Evolutionary conservation across 2,797 vertebrate species (phyloP).

Genomic region (Zenarchopterus dispar): DNA sequence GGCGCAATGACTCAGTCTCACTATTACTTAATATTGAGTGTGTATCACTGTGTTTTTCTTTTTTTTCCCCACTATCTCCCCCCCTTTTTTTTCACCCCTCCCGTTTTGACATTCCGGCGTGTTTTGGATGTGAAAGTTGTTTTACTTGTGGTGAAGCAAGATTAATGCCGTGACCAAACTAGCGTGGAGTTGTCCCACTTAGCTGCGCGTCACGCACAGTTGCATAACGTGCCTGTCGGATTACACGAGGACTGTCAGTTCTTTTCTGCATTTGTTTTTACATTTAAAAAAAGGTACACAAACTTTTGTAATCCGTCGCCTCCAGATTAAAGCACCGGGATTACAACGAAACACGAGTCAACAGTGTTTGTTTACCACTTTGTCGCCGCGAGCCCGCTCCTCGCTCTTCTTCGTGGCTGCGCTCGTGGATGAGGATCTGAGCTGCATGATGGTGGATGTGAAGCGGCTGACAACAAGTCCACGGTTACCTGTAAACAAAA

Average conservation of each 20-base stretch:
- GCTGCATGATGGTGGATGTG: slow-evolving; percentile 47
- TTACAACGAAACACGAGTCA: slow-evolving; percentile 38
- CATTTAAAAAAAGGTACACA: slow-evolving; percentile 2
- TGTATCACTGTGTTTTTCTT: too few relatives aligned
- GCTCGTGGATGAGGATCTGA: slow-evolving; percentile 50
- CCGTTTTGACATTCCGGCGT: neutral
- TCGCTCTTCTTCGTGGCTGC: slow-evolving; percentile 45
- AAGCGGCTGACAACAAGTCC: slow-evolving; percentile 10
- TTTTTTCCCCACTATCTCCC: too few relatives aligned
- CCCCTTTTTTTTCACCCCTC: too few relatives aligned
- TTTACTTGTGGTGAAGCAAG: neutral
- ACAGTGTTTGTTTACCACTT: slow-evolving; percentile 63
- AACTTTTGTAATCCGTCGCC: neutral
- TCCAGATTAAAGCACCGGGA: neutral
- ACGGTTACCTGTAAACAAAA: slow-evolving; percentile 45
- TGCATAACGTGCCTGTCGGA: slow-evolving; percentile 41
- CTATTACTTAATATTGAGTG: too few relatives aligned
- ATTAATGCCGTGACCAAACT: neutral
- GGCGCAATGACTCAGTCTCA: neutral
- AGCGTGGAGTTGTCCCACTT: too few relatives aligned
- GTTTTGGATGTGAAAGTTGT: neutral
- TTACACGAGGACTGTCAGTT: neutral
- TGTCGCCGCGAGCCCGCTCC: slow-evolving; percentile 35
- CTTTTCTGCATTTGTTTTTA: slow-evolving; percentile 26
- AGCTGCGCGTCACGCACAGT: too few relatives aligned